Evolutionary conservation across 2,888 invertebrate genomes (phyloP).

Genomic region (Tromatobia lineatoria): DNA sequence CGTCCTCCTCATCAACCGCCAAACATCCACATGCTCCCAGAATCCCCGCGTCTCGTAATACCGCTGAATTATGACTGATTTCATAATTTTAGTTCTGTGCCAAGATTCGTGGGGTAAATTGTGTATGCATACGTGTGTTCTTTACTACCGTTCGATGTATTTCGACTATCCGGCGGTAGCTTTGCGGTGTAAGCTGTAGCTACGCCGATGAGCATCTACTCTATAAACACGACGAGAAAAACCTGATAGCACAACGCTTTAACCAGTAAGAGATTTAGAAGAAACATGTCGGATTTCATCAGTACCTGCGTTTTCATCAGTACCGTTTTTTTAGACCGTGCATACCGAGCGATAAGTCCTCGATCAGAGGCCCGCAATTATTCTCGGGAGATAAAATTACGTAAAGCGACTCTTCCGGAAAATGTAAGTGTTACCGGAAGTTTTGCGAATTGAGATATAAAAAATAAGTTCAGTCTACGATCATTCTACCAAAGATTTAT

Average conservation of each 20-base stretch:
- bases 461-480: constrained; percentile 54
- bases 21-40: constrained; percentile 57
- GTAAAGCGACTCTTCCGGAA: constrained; percentile 11
- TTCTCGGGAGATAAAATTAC: constrained; percentile 32
- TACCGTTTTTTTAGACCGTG: constrained; percentile 33
- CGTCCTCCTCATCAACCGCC: constrained; percentile 64
- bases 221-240: constrained; percentile 14
- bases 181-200: constrained; percentile 55
- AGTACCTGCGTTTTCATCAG: constrained; percentile 48
- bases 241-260: constrained; percentile 55
- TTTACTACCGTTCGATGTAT: constrained; percentile 58
- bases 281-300: constrained; percentile 45
- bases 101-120: constrained; percentile 67
- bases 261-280: constrained; percentile 42
- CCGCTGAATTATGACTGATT: constrained; percentile 67
- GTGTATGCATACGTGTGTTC: constrained; percentile 56
- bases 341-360: constrained; percentile 7
- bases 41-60: constrained; percentile 65
- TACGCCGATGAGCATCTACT: constrained; percentile 66
- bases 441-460: constrained; percentile 13
- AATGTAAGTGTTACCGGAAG: constrained; percentile 10
- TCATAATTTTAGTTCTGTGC: constrained; percentile 72
- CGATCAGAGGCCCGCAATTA: constrained; percentile 41
- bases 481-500: constrained; percentile 68
- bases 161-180: constrained; percentile 48